Conservation (phyloP, 2,113 vertebrate species). For the Labrus mixtus region DNA sequence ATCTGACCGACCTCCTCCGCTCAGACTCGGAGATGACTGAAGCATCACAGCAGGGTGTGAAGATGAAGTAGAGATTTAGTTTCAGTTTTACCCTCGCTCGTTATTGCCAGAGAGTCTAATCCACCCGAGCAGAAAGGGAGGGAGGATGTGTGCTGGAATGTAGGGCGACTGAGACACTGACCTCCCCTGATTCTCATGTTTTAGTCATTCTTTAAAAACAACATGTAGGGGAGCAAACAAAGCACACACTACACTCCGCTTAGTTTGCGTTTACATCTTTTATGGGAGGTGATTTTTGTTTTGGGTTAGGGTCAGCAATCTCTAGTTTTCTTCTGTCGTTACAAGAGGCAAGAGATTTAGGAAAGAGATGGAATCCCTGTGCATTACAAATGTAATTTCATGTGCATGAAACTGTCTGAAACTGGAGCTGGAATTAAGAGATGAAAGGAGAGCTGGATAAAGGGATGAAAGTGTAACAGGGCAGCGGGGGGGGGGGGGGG, state of each 20-base stretch:
- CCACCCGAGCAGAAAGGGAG: conserved; percentile 1
- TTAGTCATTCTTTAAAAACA: conserved; percentile 24
- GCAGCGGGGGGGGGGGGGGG: conserved; percentile 15
- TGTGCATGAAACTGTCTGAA: not conserved
- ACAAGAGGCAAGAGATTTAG: not conserved
- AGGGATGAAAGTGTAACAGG: not conserved
- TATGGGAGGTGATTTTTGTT: not conserved
- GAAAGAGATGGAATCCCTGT: not conserved
- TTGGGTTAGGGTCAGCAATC: not conserved
- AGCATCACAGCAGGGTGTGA: conserved; percentile 17
- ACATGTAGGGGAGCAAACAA: too few relatives aligned
- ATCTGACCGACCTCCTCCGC: conserved; percentile 7
- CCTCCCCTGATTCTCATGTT: conserved; percentile 27
- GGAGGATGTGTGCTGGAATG: not conserved
- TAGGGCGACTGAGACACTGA: not conserved
- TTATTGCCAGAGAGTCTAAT: conserved; percentile 20
- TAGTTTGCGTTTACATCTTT: not conserved
- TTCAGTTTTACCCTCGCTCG: not conserved
- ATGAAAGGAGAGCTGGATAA: not conserved
- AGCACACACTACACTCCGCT: not conserved
- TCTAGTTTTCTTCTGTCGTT: not conserved
- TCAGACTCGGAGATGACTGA: conserved; percentile 1
- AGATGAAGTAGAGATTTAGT: conserved; percentile 10
- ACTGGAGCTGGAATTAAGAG: not conserved
- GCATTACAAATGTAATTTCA: too few relatives aligned